Base-by-base conservation (phyloP, 2,888 invertebrate genomes). In the Drosophila subsilvestris region DNA sequence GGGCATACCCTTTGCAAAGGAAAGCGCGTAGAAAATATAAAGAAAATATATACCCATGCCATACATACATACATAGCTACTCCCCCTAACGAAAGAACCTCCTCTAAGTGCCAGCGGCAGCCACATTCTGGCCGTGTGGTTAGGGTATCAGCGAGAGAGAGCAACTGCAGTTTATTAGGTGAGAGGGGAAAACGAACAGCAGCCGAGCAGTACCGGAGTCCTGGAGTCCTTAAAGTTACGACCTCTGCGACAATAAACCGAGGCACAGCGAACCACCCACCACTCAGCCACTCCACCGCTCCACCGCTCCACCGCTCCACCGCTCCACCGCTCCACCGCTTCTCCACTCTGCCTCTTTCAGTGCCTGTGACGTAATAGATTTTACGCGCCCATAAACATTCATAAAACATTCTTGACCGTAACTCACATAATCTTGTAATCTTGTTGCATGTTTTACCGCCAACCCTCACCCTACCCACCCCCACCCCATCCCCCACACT, bases 331-430 rank as follows among this genome's bases (percentile, higher is more conserved):
- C 27, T 27, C 3, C 17, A 3, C 29, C 45, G 2, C 14, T 22
- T n/a, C 48, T 14, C 48, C 17, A 12, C 10, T 5, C 17, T 10
- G 20, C 25, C 17, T 25, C 27, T n/a, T 14, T 3, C 20, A 37
- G 32, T 32, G 29, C 20, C 22, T 45, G 87, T 89, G 88, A 86
- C 88, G 89, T 87, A 84, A 86, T 88, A 89, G 84, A 88, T 86
- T 89, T 88, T 71, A 82, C 78, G 86, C 86, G 75, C 68, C 78
- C 84, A 88, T 85, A 86, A 88, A 86, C 84, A 88, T 85, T 88
- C 88, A 89, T 89, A 89, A 89, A 85, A 89, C 80, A 85, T 85
- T 88, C 80, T 82, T 70, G 80, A 72, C 79, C 86, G 88, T 86
- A 76, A 77, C 86, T 88, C 89, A 89, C 89, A 85, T 86, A 75